Evolutionary conservation across 2,797 vertebrate genomes (phyloP), one percentile per base, ranked within the genome.

Genomic region (Australoheros facetus): DNA sequence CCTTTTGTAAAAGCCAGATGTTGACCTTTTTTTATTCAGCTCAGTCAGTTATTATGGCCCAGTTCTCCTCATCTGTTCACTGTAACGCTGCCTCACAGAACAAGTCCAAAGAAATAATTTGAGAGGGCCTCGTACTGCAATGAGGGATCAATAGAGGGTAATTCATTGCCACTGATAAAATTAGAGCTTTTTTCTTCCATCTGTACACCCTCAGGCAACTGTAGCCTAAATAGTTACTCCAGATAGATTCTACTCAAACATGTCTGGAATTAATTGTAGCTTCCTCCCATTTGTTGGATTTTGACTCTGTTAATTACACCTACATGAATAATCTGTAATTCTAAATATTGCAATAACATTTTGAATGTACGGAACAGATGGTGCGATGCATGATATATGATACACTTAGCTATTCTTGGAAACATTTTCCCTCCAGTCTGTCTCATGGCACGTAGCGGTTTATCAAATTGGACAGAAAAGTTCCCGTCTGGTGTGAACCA

Each of bases 311-410:
- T 95, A 95, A 94, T 94, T 94, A 94, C 91, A 93, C 90, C 87
- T 93, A 92, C 91, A 93, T 95, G 92, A 96, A 94, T 92, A 91
- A 94, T 93, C 87, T 94, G 88, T 92, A 89, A 93, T 93, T 94
- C 91, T 94, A 94, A 95, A 94, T 94, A 94, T 94, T 94, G 91
- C 92, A 91, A 92, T 95, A 94, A 95, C 93, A 94, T 94, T 95
- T 93, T 91, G 94, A 94, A 95, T 93, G 85, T 91, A 93, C 74
- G 77, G 88, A 94, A 76, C 93, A 93, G 91, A 95, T 95, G 94
- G 94, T 57, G 77, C 90, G 60, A 92, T 92, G 90, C 92, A 95
- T 94, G 91, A 95, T 95, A 93, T 91, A 95, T 93, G 93, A 95
- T 93, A 89, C 91, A 88, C 91, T 93, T 89, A 87, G 93, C 94